Conservation (phyloP, 37 sponge, comb jelly and placozoan species). For the Ianthella basta region DNA sequence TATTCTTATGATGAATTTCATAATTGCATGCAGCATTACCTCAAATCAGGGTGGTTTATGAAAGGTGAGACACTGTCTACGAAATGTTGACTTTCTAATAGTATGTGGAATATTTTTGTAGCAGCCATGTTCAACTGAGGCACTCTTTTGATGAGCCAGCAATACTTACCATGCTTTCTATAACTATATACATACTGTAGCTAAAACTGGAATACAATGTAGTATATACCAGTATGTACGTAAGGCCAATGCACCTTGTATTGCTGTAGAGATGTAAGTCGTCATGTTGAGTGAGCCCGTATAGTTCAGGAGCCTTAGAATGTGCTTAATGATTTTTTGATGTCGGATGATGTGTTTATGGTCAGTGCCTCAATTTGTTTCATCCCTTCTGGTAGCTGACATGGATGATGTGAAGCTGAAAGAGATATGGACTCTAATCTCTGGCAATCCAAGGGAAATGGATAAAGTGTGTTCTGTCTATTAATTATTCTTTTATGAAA, state of each 20-base stretch:
- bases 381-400: neutral
- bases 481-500: neutral
- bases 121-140: neutral
- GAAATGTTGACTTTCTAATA: neutral
- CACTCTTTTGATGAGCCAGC: neutral
- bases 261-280: no score
- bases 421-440: constrained; percentile 63
- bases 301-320: no score
- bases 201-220: no score
- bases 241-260: no score
- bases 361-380: neutral
- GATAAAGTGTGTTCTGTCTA: constrained; percentile 28
- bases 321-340: no score
- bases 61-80: neutral
- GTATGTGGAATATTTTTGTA: neutral
- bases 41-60: constrained; percentile 1
- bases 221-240: no score
- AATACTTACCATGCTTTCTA: no score
- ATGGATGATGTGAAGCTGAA: constrained; percentile 1
- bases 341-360: no score
- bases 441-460: constrained; percentile 55
- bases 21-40: neutral
- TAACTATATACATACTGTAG: no score
- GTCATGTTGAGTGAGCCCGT: no score
- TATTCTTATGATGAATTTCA: constrained; percentile 6